phyloP scores from a whole-genome alignment of 2,888 invertebrate species.

The Pedicia rivosa region DNA sequence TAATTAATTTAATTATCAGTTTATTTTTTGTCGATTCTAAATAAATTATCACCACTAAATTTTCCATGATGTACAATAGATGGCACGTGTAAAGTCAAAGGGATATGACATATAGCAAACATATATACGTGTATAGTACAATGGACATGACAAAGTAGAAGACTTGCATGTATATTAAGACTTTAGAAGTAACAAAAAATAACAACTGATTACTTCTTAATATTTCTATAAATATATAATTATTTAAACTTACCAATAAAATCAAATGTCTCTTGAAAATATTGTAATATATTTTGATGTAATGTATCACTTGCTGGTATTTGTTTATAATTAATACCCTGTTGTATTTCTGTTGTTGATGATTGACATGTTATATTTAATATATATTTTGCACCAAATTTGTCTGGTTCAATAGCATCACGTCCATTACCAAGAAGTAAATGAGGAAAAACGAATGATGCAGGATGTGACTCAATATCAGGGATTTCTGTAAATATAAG shows the following conservation, averaged over 20 bases:
- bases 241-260: conserved; percentile 55
- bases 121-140: no score
- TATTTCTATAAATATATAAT: no score
- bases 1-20: no score
- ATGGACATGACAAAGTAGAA: no score
- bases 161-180: no score
- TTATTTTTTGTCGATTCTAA: no score
- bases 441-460: conserved; percentile 64
- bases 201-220: no score
- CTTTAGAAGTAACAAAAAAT: no score
- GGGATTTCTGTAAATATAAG: conserved; percentile 17
- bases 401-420: conserved; percentile 56
- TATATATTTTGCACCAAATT: conserved; percentile 59
- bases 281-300: conserved; percentile 73
- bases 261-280: conserved; percentile 73
- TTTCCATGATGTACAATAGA: no score
- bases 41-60: no score
- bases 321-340: conserved; percentile 47
- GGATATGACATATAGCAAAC: no score
- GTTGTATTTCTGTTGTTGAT: conserved; percentile 45
- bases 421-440: conserved; percentile 68
- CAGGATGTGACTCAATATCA: conserved; percentile 58
- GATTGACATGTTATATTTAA: conserved; percentile 67
- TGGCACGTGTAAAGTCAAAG: no score
- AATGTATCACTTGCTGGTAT: conserved; percentile 71